Evolutionary conservation across 2,888 invertebrate species (phyloP).

Genomic region (Calliopum simillimum): DNA sequence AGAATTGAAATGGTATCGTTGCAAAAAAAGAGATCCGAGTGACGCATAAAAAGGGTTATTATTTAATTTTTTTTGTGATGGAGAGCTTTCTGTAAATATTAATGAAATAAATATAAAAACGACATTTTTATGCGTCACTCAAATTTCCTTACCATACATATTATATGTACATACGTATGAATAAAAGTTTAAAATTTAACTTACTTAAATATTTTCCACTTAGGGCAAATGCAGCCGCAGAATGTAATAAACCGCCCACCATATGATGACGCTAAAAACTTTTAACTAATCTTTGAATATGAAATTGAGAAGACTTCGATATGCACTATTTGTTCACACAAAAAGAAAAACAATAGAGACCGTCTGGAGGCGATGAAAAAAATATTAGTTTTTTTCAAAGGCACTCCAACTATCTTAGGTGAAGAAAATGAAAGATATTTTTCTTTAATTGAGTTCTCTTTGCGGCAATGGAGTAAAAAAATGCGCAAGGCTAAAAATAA

Average conservation of each 20-base stretch:
- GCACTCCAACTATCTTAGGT: no score
- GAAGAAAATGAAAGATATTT: no score
- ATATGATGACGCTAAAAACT: conserved; percentile 57
- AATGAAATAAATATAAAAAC: no score
- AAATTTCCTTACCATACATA: no score
- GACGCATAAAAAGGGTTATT: no score
- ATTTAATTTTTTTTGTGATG: no score
- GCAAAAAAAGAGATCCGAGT: background rate
- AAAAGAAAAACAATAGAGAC: conserved; percentile 3
- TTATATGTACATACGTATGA: no score
- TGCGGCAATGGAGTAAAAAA: conserved; percentile 12
- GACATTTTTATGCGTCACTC: no score
- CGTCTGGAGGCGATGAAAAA: background rate
- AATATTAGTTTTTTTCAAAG: background rate
- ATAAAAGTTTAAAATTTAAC: conserved; percentile 23
- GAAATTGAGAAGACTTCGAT: background rate
- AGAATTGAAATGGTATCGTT: background rate
- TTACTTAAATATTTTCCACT: conserved; percentile 55
- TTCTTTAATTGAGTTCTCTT: no score
- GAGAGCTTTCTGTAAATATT: no score
- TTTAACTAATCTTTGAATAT: conserved; percentile 18
- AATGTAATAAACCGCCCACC: conserved; percentile 62
- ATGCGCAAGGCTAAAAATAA: conserved; percentile 34
- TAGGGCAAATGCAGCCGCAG: conserved; percentile 61
- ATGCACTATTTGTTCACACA: background rate